Base-by-base conservation (phyloP, 2,797 vertebrate species). In the Orestias chungarensis region DNA sequence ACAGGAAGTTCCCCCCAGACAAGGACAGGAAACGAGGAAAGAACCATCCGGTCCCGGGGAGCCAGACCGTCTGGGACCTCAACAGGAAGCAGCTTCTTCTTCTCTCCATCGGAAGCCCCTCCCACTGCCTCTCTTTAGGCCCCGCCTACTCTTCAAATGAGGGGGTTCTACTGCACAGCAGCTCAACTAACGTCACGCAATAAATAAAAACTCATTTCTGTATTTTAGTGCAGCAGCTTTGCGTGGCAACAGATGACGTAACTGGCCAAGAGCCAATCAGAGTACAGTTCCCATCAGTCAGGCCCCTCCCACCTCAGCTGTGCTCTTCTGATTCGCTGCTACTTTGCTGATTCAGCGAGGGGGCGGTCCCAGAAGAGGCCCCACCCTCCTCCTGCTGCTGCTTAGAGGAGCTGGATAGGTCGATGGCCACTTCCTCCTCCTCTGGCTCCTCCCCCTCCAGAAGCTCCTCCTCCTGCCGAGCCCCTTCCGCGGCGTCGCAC, bases 341-440 rank as follows among this genome's bases (percentile, higher is more conserved):
- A n/a, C 88, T 62, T n/a, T 90, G 83, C 83, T 69, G 76, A 10
- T 77, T 92, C 0, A 75, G 91, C 12, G 91, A 78, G 49, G 87
- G 71, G 70, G 80, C 77, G 8, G 87, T 80, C 71, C 92, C 93
- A 73, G 89, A 70, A 43, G 89, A 80, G 11, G 76, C 54, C 0
- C 49, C 72, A 0, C 66, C 72, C n/a, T 85, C 88, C 42, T 83
- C 75, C 38, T 89, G 82, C 92, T 95, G 55, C 55, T 14, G 81
- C 3, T 94, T 95, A 59, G 96, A 94, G 35, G 96, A 95, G 87
- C 96, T 97, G 81, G 97, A 98, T 72, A 98, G 94, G 81, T 98
- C 97, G 0, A 98, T 98, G 25, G 96, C 97, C 79, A 84, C 95
- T 0, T 83, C 89, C 84, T 91, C 71, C 12, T 77, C 76, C 20